Conservation (phyloP, 2,797 vertebrate species). For the Lacerta agilis region DNA sequence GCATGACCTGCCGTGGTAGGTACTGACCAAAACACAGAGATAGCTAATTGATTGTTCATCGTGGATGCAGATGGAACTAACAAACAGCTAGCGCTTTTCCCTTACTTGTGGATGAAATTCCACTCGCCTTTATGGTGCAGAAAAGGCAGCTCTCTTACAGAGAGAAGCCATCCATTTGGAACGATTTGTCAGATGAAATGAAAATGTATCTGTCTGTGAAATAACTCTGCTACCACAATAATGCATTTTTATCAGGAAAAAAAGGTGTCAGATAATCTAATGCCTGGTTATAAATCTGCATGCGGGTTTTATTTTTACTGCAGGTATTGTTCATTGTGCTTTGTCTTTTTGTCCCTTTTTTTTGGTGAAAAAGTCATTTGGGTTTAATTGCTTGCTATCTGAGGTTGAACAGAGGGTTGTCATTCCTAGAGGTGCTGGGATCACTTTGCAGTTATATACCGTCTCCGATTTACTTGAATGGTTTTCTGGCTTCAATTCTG, state of each 20-base stretch:
- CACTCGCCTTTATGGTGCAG: not conserved
- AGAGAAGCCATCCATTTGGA: not conserved
- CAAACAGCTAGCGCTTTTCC: not conserved
- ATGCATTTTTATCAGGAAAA: not conserved
- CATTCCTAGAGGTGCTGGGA: conserved; percentile 18
- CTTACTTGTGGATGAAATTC: not conserved
- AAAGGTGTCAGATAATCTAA: not conserved
- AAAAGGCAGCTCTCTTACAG: not conserved
- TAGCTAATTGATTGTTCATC: not conserved
- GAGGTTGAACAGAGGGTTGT: not conserved
- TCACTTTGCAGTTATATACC: conserved; percentile 10
- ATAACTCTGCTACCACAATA: not conserved
- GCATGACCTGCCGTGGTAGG: no score
- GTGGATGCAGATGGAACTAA: not conserved
- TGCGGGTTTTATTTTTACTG: not conserved
- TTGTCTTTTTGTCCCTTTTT: not conserved
- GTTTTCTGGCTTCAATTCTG: conserved; percentile 34
- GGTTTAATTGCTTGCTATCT: conserved; percentile 11
- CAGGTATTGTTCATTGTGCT: conserved; percentile 4
- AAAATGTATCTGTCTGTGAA: not conserved
- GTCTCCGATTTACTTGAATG: conserved; percentile 52
- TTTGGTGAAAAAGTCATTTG: not conserved
- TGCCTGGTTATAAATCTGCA: not conserved
- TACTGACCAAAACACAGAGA: not conserved
- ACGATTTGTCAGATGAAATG: not conserved